phyloP scores from a whole-genome alignment of 2,888 invertebrate genomes.

The Allacma fusca region DNA sequence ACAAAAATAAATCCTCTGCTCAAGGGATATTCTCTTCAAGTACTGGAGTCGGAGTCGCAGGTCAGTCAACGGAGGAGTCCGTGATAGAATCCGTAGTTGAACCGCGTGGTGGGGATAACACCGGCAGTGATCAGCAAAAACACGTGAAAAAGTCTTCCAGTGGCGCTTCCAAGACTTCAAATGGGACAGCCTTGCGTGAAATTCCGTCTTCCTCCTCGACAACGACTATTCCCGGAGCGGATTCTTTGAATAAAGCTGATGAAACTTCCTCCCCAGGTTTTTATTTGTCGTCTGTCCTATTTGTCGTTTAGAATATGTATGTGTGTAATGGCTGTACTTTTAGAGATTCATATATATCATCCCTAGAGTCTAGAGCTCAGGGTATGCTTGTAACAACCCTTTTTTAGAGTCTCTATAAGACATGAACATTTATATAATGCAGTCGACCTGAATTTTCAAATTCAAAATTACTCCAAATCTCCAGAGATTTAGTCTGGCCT shows the following conservation, averaged over 20 bases:
- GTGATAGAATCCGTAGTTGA: not conserved
- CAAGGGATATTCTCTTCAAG: conserved; percentile 4
- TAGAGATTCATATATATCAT: no score
- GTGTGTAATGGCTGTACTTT: no score
- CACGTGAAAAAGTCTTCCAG: conserved; percentile 31
- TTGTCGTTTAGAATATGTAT: not conserved
- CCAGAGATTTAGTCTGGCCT: no score
- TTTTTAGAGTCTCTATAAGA: no score
- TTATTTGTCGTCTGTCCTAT: not conserved
- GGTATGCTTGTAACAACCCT: no score
- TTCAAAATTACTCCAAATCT: no score
- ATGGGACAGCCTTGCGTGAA: conserved; percentile 37
- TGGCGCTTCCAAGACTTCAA: conserved; percentile 28
- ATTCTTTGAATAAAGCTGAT: not conserved
- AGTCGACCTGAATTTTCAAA: no score
- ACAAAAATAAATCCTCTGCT: conserved; percentile 17
- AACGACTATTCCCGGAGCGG: not conserved
- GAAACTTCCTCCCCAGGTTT: conserved; percentile 13
- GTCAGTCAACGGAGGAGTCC: not conserved
- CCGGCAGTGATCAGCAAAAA: conserved; percentile 19
- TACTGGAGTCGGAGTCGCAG: not conserved
- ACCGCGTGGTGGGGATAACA: not conserved
- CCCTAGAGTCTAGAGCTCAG: no score
- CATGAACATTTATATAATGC: no score
- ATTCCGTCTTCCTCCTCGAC: conserved; percentile 12